Conservation (phyloP, 2,888 invertebrate genomes). For the Megaustenia siamemsis region DNA sequence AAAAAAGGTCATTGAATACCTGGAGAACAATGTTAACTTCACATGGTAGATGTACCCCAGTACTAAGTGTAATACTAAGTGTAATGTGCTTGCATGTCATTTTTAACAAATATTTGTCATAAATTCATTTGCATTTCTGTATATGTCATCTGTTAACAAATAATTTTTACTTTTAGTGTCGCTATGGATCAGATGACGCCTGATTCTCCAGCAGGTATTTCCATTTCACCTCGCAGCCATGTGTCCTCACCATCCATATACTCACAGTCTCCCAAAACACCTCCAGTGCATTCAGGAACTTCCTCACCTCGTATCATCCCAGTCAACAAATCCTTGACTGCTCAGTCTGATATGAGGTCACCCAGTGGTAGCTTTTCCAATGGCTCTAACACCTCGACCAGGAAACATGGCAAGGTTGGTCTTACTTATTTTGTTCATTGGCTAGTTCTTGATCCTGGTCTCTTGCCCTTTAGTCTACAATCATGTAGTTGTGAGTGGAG, state of each 20-base stretch:
- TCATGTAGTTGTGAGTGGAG: too few species aligned
- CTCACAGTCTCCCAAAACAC: conserved; percentile 44
- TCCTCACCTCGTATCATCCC: conserved; percentile 27
- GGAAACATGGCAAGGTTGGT: conserved; percentile 54
- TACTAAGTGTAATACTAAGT: too few species aligned
- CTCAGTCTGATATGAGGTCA: conserved; percentile 28
- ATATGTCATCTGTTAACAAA: not conserved
- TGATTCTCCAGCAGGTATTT: not conserved
- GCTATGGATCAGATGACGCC: not conserved
- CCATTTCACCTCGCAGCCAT: conserved; percentile 30
- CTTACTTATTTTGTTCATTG: not conserved
- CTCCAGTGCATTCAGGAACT: conserved; percentile 22
- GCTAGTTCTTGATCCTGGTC: not conserved
- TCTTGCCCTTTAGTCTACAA: not conserved
- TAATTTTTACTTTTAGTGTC: conserved; percentile 9
- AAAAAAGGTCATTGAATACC: too few species aligned
- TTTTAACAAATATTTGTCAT: too few species aligned
- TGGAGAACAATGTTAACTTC: too few species aligned
- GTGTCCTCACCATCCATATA: not conserved
- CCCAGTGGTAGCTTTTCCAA: conserved; percentile 57
- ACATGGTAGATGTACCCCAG: too few species aligned
- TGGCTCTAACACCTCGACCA: conserved; percentile 57
- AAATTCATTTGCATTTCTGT: too few species aligned
- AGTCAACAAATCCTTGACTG: conserved; percentile 11
- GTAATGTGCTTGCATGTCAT: too few species aligned